A percentile compares a stretch with the other conserved stretches of the same genome.
These are phyloP conservation scores for Formica selysi DNA, from an alignment of 1,140 invertebrate genomes.

Conservation along the genomic window DNA sequence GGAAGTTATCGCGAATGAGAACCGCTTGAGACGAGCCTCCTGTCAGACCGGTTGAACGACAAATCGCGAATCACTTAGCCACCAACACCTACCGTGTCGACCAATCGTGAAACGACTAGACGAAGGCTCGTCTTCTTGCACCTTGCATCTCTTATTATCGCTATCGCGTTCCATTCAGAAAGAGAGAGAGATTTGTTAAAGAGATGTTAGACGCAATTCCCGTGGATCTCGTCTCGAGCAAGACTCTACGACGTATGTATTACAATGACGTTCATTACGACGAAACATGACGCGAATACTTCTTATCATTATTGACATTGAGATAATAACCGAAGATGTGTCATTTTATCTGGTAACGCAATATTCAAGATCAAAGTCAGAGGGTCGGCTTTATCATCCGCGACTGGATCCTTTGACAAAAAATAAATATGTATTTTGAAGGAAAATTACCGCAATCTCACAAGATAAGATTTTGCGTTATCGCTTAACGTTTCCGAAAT, in stretches of 20 bases:
- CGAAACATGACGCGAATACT: background rate
- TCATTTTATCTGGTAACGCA: background rate
- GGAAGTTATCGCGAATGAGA: constrained; percentile 11
- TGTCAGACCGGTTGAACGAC: constrained; percentile 57
- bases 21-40: constrained; percentile 68
- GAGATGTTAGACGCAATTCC: background rate
- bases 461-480: too few species aligned
- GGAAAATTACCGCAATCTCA: too few species aligned
- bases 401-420: too few species aligned
- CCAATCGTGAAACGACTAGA: constrained; percentile 65
- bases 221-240: background rate
- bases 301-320: background rate
- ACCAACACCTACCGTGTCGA: constrained; percentile 69
- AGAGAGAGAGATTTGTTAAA: too few species aligned
- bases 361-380: background rate
- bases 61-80: constrained; percentile 63
- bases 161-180: constrained; percentile 61
- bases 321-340: background rate
- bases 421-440: too few species aligned
- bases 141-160: constrained; percentile 28
- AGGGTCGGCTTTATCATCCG: background rate
- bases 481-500: too few species aligned
- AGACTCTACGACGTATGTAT: background rate
- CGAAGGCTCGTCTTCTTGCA: constrained; percentile 54
- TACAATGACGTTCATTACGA: background rate